Evolutionary conservation across 1,140 invertebrate genomes (phyloP).

Genomic region (Brachionus rubens): DNA sequence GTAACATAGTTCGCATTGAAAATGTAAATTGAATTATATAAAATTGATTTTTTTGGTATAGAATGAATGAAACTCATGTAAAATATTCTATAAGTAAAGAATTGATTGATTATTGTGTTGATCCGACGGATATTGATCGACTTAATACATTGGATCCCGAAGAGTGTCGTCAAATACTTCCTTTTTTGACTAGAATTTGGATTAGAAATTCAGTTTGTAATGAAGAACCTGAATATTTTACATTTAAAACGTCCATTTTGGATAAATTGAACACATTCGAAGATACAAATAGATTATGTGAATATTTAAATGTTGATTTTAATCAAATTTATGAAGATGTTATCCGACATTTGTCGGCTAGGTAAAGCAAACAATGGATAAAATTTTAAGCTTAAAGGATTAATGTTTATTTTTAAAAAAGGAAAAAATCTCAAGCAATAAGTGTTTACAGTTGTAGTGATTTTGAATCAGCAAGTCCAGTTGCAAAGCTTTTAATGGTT

Average conservation of each 20-base stretch:
- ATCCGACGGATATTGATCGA: not conserved
- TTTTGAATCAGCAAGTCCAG: slow-evolving; percentile 25
- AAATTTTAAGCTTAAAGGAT: no score
- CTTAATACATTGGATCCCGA: not conserved
- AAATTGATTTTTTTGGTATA: not conserved
- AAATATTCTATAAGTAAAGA: slow-evolving; percentile 6
- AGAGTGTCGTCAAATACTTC: slow-evolving; percentile 35
- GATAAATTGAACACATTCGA: slow-evolving; percentile 2
- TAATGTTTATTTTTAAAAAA: not conserved
- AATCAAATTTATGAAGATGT: slow-evolving; percentile 43
- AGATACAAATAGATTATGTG: slow-evolving; percentile 14
- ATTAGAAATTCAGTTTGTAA: not conserved
- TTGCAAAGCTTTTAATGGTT: not conserved
- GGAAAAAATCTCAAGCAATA: slow-evolving; percentile 39
- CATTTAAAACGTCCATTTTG: not conserved
- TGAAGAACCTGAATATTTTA: not conserved
- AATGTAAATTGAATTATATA: not conserved
- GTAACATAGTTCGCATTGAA: slow-evolving; percentile 39
- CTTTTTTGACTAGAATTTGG: slow-evolving; percentile 31
- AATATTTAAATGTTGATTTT: slow-evolving; percentile 42
- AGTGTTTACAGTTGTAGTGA: not conserved
- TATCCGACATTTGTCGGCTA: slow-evolving; percentile 30
- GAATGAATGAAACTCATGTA: slow-evolving; percentile 25
- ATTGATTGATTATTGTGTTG: slow-evolving; percentile 29
- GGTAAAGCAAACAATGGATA: no score